Base-by-base conservation (phyloP, 2,113 vertebrate genomes). In the Platycercus adscitus region DNA sequence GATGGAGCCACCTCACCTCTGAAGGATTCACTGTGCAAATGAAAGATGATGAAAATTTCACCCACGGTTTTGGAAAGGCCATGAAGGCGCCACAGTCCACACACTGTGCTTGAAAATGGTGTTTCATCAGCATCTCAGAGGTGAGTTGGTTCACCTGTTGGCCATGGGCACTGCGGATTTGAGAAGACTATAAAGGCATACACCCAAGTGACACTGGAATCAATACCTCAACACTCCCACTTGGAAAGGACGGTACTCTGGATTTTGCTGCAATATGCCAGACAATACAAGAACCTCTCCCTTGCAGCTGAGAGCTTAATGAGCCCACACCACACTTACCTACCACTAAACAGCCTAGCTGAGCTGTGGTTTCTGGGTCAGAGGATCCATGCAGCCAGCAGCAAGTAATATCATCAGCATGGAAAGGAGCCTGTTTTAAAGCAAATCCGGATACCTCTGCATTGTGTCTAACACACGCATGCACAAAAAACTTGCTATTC, bases 181-280 rank as follows among this genome's bases (percentile, higher is more conserved):
- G 19, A 77, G 64, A 64, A 19, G n/a, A 63, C 37, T 63, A 20
- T 37, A 55, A 81, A 33, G 13, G 39, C 25, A 28, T 12, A 61
- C 20, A 70, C 11, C 7, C 17, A n/a, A 35, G 23, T 6, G 13
- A 68, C 2, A 2, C 28, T 43, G 37, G 49, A 82, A 28, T 25
- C 61, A 81, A 18, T 7, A 63, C 1, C 29, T 8, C 31, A 4
- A 65, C 39, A 66, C 2, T 5, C 41, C 18, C 4, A 4, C 10
- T 46, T 23, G 33, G 16, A 19, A 94, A 70, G 68, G 28, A 50
- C 1, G 4, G 46, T 10, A 25, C 15, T 49, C 14, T 3, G 8
- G 29, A 39, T 35, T 47, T 26, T 1, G 5, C 35, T 76, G 39
- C 20, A 35, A 63, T 0, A 0, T 17, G 33, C 39, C 65, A 75